Evolutionary conservation across 2,888 invertebrate genomes (phyloP), one percentile per base, ranked within the genome.

Genomic region (Parnassius orleans): DNA sequence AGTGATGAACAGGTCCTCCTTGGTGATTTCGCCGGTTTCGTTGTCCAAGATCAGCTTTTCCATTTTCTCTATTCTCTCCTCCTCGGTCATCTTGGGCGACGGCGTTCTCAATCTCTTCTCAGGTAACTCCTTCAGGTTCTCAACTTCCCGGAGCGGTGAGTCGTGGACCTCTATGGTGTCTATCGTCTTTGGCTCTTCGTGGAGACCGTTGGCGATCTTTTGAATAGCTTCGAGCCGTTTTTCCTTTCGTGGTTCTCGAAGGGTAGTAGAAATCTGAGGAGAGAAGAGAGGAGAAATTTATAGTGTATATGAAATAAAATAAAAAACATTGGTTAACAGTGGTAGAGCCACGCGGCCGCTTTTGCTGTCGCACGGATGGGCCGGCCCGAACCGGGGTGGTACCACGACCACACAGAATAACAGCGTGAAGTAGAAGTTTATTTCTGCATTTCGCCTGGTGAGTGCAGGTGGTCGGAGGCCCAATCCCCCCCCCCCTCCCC

Each of bases 221-320:
- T 60, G 73, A 61, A 80, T 77, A 68, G 48, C n/a, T 76, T 82
- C 0, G 67, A 58, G 2, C 83, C 80, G 63, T 79, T 81, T 81
- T 93, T 66, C 79, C 73, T 59, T 83, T 93, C 80, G 91, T 91
- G 83, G 86, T 93, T 82, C 86, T 95, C 95, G 74, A 93, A 95
- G 0, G 95, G 93, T n/a, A 95, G 83, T 14, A 95, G 86, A 75
- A 94, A 93, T 74, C 95, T 95, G 81, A 10, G 10, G n/a, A 12
- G 24, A 19, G 19, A n/a, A 10, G 12, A 14, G 14, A 46, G 7
- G 46, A n/a, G 33, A 33, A 33, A 33, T 33, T 33, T 7, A 7
- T 33, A 33, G 33, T 33, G 7, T 33, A 7, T 33, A 33, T 33
- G 33, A 33, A 33, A 33, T 5, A 33, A 33, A 33, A 33, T 5